Evolutionary conservation across 64 coral and sea anemone species (phyloP).

Genomic region (Cladopsammia gracilis): DNA sequence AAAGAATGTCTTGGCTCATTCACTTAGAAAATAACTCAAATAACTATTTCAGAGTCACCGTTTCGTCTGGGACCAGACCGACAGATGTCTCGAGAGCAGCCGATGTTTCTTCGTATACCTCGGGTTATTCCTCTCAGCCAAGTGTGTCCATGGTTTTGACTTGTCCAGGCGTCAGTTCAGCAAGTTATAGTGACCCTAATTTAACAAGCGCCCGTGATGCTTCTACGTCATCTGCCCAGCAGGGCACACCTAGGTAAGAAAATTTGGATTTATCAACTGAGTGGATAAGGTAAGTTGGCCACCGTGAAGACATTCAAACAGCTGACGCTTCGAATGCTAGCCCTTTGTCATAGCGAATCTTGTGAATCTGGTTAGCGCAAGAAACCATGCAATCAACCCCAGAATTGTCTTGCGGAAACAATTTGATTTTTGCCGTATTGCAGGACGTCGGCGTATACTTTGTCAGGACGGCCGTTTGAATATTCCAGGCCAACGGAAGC

Average conservation of each 20-base stretch:
- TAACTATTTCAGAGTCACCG: not conserved
- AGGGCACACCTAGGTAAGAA: not conserved
- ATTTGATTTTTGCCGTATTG: not conserved
- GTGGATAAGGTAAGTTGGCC: too few species aligned
- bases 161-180: not conserved
- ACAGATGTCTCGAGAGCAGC: not conserved
- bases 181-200: not conserved
- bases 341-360: not conserved
- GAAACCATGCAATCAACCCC: not conserved
- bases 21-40: not conserved
- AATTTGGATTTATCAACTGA: too few species aligned
- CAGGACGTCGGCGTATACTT: slow-evolving; percentile 5
- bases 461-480: slow-evolving; percentile 17
- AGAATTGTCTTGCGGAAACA: not conserved
- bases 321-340: too few species aligned
- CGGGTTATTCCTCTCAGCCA: not conserved
- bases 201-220: not conserved
- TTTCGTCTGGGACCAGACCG: not conserved
- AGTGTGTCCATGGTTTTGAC: not conserved
- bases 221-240: not conserved
- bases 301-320: not conserved
- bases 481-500: slow-evolving; percentile 5
- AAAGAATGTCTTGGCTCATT: not conserved
- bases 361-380: not conserved
- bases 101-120: not conserved